A percentile compares a stretch with the other conserved stretches of the same genome.
Conservation (phyloP, 2,888 invertebrate species). For the Meliscaeva auricollis region DNA sequence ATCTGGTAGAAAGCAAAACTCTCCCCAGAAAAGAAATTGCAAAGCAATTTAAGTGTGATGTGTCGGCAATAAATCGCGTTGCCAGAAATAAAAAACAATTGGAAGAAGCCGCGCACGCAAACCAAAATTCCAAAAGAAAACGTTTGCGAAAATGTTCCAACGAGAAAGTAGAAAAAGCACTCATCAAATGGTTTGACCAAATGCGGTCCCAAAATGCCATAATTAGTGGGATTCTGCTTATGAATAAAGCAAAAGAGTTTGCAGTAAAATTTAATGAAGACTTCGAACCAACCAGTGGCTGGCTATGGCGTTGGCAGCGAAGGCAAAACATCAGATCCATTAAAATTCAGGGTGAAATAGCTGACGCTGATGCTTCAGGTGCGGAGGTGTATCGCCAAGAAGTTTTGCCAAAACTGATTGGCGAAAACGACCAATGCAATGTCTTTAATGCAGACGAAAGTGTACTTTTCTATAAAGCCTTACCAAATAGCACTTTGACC, state of each 20-base stretch:
- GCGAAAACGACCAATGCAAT: background rate
- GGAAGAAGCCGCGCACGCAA: slow-evolving; percentile 14
- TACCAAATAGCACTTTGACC: slow-evolving; percentile 2
- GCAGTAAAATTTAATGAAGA: slow-evolving; percentile 1
- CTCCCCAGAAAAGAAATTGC: background rate
- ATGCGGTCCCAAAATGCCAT: slow-evolving; percentile 1
- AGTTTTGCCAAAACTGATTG: background rate
- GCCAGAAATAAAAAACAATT: background rate
- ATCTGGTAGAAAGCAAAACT: background rate
- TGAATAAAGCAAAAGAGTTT: slow-evolving; percentile 6
- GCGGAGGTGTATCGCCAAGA: background rate
- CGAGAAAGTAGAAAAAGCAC: background rate
- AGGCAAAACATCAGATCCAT: background rate
- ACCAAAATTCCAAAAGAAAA: background rate
- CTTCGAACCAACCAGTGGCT: background rate
- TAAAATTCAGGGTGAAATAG: background rate
- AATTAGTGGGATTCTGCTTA: slow-evolving; percentile 1
- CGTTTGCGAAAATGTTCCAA: background rate
- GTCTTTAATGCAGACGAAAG: slow-evolving; percentile 14
- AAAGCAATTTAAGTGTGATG: background rate
- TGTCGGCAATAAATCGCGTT: background rate
- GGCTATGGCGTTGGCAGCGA: background rate
- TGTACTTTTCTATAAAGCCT: background rate
- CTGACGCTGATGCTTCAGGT: slow-evolving; percentile 7
- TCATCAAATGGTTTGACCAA: background rate